Conservation (phyloP, 2,113 vertebrate species). For the Chaenocephalus aceratus region DNA sequence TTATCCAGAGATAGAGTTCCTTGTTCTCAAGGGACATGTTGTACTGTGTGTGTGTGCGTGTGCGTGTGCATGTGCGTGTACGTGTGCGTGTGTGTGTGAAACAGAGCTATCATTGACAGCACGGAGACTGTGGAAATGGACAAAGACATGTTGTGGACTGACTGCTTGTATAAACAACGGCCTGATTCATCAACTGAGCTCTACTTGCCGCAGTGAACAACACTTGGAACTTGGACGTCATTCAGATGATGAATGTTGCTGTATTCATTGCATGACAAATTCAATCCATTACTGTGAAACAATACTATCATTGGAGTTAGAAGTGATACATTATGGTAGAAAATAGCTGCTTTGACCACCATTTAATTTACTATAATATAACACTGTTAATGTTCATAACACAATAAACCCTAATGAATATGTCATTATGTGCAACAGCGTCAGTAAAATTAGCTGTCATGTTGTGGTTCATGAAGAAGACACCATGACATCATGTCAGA, state of each 20-base stretch:
- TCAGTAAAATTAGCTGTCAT: background rate
- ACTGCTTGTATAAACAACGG: conserved; percentile 43
- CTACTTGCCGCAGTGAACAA: background rate
- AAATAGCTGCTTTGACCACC: conserved; percentile 6
- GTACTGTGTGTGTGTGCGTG: background rate
- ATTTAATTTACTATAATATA: conserved; percentile 55
- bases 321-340: conserved; percentile 24
- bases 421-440: conserved; percentile 20
- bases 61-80: no score
- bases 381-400: conserved; percentile 19
- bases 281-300: conserved; percentile 26
- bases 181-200: conserved; percentile 11
- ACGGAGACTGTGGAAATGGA: conserved; percentile 3
- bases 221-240: background rate
- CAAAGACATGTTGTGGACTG: conserved; percentile 24
- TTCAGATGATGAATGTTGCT: conserved; percentile 18
- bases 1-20: conserved; percentile 7
- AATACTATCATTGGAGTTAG: conserved; percentile 18
- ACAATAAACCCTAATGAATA: conserved; percentile 46
- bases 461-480: background rate
- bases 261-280: conserved; percentile 11
- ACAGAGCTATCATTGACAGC: conserved; percentile 2
- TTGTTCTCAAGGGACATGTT: background rate
- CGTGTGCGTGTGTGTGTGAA: background rate
- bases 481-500: background rate